phyloP scores from a whole-genome alignment of 2,797 vertebrate genomes.

The Dallia pectoralis region DNA sequence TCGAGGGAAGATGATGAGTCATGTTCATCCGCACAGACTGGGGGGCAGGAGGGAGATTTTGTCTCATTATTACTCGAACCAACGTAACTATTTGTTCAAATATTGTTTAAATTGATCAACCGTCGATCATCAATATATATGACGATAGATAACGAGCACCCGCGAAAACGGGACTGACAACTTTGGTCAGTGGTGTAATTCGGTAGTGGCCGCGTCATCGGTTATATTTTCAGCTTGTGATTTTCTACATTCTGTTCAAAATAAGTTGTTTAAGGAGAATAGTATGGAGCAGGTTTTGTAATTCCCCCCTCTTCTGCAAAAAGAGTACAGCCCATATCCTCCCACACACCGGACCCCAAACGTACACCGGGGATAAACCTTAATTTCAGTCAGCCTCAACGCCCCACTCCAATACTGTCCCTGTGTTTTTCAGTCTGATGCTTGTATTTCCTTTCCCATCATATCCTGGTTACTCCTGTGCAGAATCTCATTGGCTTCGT shows the following conservation, averaged over 20 bases:
- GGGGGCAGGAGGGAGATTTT: neutral
- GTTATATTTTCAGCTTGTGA: neutral
- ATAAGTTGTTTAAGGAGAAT: conserved; percentile 1
- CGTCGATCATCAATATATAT: neutral
- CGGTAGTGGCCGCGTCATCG: neutral
- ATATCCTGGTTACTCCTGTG: neutral
- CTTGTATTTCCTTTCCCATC: neutral
- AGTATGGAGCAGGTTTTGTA: too few species aligned
- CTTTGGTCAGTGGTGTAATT: neutral
- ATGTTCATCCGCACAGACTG: neutral
- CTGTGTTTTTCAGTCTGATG: neutral
- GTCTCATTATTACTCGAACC: neutral
- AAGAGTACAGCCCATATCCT: neutral
- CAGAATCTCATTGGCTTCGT: neutral
- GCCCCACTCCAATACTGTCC: neutral
- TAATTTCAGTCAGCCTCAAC: neutral
- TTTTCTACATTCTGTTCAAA: conserved; percentile 3
- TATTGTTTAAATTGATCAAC: conserved; percentile 30
- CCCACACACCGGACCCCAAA: neutral
- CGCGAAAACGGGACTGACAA: neutral
- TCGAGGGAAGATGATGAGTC: neutral
- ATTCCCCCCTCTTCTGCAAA: neutral
- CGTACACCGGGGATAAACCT: neutral
- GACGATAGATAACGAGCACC: conserved; percentile 23
- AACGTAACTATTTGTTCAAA: conserved; percentile 14